phyloP scores from a whole-genome alignment of 2,797 vertebrate species.

The Triplophysa yarkandensis region DNA sequence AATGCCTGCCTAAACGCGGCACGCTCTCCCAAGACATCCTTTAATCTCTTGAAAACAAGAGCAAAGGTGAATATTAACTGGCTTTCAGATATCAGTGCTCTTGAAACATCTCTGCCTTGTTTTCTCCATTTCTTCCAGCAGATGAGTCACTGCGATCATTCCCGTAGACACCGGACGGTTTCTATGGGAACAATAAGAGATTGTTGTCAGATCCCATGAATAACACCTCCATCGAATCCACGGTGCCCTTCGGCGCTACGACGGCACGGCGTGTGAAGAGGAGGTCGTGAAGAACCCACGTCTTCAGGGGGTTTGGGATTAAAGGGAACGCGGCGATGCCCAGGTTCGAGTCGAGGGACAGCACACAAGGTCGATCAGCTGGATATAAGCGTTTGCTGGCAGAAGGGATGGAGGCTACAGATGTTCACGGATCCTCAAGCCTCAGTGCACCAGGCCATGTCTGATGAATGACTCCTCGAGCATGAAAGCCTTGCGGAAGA shows the following conservation, averaged over 20 bases:
- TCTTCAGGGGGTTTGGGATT: neutral
- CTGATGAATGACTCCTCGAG: constrained; percentile 41
- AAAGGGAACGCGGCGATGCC: neutral
- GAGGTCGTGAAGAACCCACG: neutral
- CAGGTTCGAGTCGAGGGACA: constrained; percentile 2
- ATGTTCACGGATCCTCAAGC: constrained; percentile 67
- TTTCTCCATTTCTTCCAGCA: constrained; percentile 37
- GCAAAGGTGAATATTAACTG: constrained; percentile 15
- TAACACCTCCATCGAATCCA: neutral
- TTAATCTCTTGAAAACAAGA: constrained; percentile 2
- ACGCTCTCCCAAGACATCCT: constrained; percentile 30
- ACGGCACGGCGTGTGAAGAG: neutral
- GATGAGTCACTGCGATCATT: constrained; percentile 43
- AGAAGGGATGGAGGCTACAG: constrained; percentile 67
- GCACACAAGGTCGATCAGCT: constrained; percentile 69
- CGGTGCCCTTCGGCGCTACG: neutral
- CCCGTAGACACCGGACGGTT: constrained; percentile 45
- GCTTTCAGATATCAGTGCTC: constrained; percentile 20
- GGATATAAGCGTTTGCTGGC: constrained; percentile 66
- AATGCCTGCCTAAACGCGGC: constrained; percentile 43
- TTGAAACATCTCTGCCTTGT: constrained; percentile 20
- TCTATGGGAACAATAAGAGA: constrained; percentile 57
- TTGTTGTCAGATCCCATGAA: constrained; percentile 39
- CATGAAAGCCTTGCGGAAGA: constrained; percentile 25
- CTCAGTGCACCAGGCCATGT: constrained; percentile 56